These are phyloP conservation scores for Indicator indicator DNA, from an alignment of 2,113 vertebrate species.

Conservation along the genomic window DNA sequence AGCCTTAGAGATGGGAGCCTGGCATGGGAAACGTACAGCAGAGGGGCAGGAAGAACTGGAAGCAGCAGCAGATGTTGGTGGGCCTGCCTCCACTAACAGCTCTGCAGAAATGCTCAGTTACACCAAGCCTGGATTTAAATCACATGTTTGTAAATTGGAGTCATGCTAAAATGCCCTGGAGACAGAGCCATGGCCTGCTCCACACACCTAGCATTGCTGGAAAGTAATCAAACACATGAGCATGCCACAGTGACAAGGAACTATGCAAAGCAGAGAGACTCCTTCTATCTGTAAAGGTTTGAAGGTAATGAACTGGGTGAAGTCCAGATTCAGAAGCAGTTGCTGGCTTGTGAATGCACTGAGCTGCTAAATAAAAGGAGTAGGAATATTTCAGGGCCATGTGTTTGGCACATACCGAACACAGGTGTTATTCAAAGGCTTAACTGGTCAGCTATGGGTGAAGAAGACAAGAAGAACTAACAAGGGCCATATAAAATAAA, in stretches of 20 bases:
- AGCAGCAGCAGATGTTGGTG: not conserved
- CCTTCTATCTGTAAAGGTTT: not conserved
- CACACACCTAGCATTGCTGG: not conserved
- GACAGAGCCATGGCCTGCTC: not conserved
- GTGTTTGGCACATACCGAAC: fast-evolving
- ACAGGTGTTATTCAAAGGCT: not conserved
- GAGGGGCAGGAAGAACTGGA: not conserved
- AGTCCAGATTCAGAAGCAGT: not conserved
- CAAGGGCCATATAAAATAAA: not conserved
- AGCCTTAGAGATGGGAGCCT: not conserved
- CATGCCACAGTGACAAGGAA: not conserved
- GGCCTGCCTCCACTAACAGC: not conserved
- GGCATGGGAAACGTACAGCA: not conserved
- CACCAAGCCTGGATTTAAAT: not conserved
- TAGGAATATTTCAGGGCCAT: not conserved
- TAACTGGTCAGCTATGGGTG: not conserved
- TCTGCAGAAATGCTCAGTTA: not conserved
- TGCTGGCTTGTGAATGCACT: not conserved
- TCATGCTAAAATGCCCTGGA: not conserved
- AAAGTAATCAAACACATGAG: not conserved
- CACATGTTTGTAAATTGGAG: not conserved
- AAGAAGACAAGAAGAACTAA: not conserved
- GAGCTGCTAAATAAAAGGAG: not conserved
- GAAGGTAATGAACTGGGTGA: not conserved
- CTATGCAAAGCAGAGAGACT: not conserved